Base-by-base conservation (phyloP, 2,888 invertebrate genomes). In the Ochropleura leucogaster region DNA sequence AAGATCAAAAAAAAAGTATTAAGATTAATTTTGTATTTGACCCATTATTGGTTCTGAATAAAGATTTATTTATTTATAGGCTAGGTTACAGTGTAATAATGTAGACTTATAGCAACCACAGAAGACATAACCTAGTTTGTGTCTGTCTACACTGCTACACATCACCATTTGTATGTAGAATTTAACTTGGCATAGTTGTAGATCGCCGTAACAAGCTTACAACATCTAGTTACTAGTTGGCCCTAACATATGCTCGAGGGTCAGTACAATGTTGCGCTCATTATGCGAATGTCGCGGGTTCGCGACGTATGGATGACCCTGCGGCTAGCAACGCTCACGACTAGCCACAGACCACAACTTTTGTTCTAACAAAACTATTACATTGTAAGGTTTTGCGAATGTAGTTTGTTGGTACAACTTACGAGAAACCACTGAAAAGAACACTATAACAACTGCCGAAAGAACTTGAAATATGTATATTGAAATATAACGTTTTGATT, bases 221-320 rank as follows among this genome's bases (percentile, higher is more conserved):
- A 77, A 79, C 66, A 69, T 75, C 74, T 60, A 75, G 69, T 77
- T 73, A 72, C 70, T 74, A 79, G 65, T 77, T 59, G 62, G 65
- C 73, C 63, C 65, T 68, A 76, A 73, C 69, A 68, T 77, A 62
- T 40, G 64, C 83, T 89, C 87, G 85, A 85, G 88, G 92, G 91
- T 91, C 91, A 90, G 87, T 84, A 89, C 91, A 92, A 92, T 90
- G 90, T 90, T 88, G 88, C 83, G 87, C 88, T 92, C 90, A 92
- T 92, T 92, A 92, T 93, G 88, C 90, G 88, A 85, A 83, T 80
- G 64, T 78, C 73, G 64, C 83, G 84, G 86, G 78, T 80, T 79
- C 78, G 68, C 80, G 68, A 75, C 89, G 90, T 90, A 87, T 74
- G 75, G 72, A 70, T 85, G 83, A 85, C 85, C 85, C 69, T 71